phyloP scores from a whole-genome alignment of 2,888 invertebrate species.

The Andrena bucephala region DNA sequence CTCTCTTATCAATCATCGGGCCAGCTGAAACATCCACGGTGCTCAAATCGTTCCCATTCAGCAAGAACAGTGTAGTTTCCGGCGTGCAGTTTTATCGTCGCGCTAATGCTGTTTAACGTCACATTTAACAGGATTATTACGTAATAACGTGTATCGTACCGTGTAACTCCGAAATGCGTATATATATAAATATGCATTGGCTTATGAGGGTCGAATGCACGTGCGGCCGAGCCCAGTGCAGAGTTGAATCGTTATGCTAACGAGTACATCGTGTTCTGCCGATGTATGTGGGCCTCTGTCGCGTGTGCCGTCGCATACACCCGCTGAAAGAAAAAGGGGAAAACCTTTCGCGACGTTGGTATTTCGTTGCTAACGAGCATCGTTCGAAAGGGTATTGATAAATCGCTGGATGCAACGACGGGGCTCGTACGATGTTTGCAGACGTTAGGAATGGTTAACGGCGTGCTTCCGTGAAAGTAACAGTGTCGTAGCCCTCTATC shows the following conservation, averaged over 20 bases:
- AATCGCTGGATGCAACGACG: not conserved
- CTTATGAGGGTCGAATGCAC: constrained; percentile 66
- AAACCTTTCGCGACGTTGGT: constrained; percentile 29
- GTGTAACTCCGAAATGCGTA: constrained; percentile 70
- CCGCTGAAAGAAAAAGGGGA: constrained; percentile 20
- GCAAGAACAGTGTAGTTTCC: constrained; percentile 57
- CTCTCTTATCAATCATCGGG: constrained; percentile 2
- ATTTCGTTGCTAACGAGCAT: constrained; percentile 30
- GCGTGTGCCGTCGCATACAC: not conserved
- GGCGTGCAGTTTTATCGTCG: constrained; percentile 47
- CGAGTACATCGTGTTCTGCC: constrained; percentile 64
- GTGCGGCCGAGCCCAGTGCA: constrained; percentile 57
- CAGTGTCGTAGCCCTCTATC: not conserved
- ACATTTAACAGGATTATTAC: constrained; percentile 78
- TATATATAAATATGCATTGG: constrained; percentile 75
- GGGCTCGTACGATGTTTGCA: not conserved
- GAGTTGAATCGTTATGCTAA: constrained; percentile 72
- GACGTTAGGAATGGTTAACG: not conserved
- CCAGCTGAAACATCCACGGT: constrained; percentile 8
- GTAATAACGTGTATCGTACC: constrained; percentile 72
- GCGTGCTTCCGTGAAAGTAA: not conserved
- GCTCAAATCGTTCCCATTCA: constrained; percentile 42
- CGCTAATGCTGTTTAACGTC: constrained; percentile 76
- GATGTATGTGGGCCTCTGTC: constrained; percentile 50
- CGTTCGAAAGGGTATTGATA: not conserved